Base-by-base conservation (phyloP, 1,140 invertebrate species). In the Leptinotarsa undecemlineata region DNA sequence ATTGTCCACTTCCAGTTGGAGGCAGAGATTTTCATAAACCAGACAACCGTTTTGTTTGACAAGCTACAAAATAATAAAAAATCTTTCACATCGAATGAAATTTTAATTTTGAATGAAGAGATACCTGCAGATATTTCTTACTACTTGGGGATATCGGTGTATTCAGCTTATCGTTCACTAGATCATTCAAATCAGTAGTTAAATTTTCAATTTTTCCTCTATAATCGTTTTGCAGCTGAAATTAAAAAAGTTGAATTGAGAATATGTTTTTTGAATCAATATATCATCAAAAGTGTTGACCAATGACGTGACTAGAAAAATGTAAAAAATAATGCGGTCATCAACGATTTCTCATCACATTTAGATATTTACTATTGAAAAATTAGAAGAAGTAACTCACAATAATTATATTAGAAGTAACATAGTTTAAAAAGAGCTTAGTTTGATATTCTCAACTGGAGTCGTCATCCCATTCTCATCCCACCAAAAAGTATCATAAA, bases 111-210 rank as follows among this genome's bases (percentile, higher is more conserved):
- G 51, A 61, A 19, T 20, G n/a, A 23, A 63, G 48, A 64, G 17
- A 79, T 78, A 85, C 84, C 69, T 85, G 82, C 69, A 85, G 71
- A 77, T 84, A 84, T 79, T 84, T 84, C 71, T 83, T 82, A 71
- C 81, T 84, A 63, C 83, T 84, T 23, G 82, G 78, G 15, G 84
- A 81, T 48, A 83, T 81, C 4, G 80, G 78, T 8, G 74, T 71
- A 63, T 51, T 63, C 42, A 84, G 78, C 64, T 80, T 73, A 48
- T 82, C 72, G 66, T 82, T 71, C n/a, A 81, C 79, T n/a, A 82
- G 75, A 47, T 81, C 72, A 26, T 77, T 75, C 21, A 83, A 33
- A 70, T 82, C 79, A 17, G 74, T 62, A 5, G 80, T 78, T 47
- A 83, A 68, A 42, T 63, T 78, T 42, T 81, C 78, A 42, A 83